Evolutionary conservation across 1,140 invertebrate species (phyloP), one percentile per base, ranked within the genome.

Genomic region (Cherax destructor): DNA sequence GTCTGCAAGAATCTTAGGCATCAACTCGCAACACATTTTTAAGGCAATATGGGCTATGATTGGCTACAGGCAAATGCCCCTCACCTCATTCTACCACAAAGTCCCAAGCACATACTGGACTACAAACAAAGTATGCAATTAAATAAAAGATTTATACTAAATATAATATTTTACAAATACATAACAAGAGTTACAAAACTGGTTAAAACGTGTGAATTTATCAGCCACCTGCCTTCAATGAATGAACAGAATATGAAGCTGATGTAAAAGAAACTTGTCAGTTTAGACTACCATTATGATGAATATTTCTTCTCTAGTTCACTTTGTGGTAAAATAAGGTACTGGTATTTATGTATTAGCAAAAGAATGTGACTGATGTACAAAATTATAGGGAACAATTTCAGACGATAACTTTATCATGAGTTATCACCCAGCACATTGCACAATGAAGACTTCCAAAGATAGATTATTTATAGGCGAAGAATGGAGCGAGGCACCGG

Each of bases 401-500:
- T 74, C 9, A 47, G 76, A n/a, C 21, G 74, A 59, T 30, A 78
- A 74, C 72, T 52, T 30, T 47, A 72, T 78, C 52, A 56, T 30
- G 56, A 76, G 78, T 79, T 88, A 81, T 56, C 61, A 81, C 59
- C 79, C 65, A 41, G 61, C 87, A 81, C 59, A 83, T 21, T n/a
- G 61, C 87, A 88, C 87, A 81, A 16, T 41, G 61, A 88, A 72
- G 74, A 91, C 72, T 47, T 72, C 81, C 80, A 83, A 65, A 52
- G 80, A 78, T 52, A 79, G 50, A 89, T 24, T 30, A 83, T 24
- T 24, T 59, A 77, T 76, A 50, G 69, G 69, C 65, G 59, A 24
- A 50, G 24, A 76, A 50, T 50, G 50, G 77, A 88, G 80, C 74
- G 83, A 91, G 89, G 81, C 76, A 78, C 89, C 74, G 56, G 83